Base-by-base conservation (phyloP, 2,113 vertebrate species). In the Sinocyclocheilus rhinocerous region DNA sequence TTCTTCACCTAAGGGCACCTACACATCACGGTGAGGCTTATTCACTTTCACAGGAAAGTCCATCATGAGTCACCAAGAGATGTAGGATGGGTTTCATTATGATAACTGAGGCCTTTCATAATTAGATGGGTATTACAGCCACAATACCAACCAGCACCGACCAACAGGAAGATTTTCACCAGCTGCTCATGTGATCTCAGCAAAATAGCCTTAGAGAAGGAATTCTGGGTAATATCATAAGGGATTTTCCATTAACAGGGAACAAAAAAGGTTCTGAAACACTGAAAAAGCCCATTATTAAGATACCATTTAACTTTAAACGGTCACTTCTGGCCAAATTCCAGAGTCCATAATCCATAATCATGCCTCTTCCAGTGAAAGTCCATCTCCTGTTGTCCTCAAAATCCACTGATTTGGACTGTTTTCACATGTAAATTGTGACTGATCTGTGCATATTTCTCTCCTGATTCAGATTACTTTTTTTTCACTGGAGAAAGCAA, bases 41-140 rank as follows among this genome's bases (percentile, higher is more conserved):
- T 65, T 65, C 36, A 65, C 78, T 48, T 52, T 84, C 33, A 82
- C 33, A 88, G 72, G 67, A 87, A 65, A 85, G 75, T 88, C 59
- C 52, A 72, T 13, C 24, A n/a, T 81, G 76, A 88, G 55, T 88
- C 85, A 86, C 12, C 20, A 18, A 18, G 55, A 67, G 69, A 87
- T 72, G 42, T 57, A 20, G 63, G 20, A 48, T 76, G 61, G 57
- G 80, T 87, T 83, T 73, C 76, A 87, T 67, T 73, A 87, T 50
- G 84, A 73, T 55, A 81, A 55, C 50, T 7, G 36, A 65, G 18
- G 55, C 55, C 81, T 87, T 78, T 16, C 77, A 72, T 72, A 9
- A 20, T 39, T 70, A 72, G 33, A 72, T 72, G 33, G 8, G 33
- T 72, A 24, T 70, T 63, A 72, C 36, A 72, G 16, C 24, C 20